Percentiles rank a stretch among this genome's conserved stretches.
Conservation (phyloP, 2,113 vertebrate genomes). For the Sula dactylatra region DNA sequence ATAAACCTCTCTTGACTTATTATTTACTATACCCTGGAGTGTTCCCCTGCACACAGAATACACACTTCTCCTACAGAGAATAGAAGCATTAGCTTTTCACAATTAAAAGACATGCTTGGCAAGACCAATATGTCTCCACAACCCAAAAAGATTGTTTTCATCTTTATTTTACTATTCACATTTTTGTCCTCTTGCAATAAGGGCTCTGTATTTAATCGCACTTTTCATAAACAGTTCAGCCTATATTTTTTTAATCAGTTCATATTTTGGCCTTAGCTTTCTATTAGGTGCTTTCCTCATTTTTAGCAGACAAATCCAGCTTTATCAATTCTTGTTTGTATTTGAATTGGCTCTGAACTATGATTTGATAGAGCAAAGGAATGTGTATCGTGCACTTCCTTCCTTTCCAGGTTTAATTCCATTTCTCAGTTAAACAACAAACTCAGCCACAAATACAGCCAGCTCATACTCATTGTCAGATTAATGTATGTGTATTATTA, state of each 20-base stretch:
- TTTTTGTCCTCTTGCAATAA: not conserved
- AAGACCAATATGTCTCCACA: not conserved
- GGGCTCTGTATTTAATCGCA: not conserved
- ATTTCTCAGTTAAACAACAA: not conserved
- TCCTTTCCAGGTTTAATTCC: not conserved
- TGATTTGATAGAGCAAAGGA: not conserved
- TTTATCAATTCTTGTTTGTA: not conserved
- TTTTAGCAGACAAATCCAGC: not conserved
- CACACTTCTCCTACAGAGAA: not conserved
- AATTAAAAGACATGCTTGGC: not conserved
- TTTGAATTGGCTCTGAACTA: not conserved
- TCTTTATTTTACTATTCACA: not conserved
- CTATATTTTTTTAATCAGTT: conserved; percentile 9
- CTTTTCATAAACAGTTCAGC: not conserved
- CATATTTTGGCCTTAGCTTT: not conserved
- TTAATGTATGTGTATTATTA: not conserved
- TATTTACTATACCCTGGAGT: not conserved
- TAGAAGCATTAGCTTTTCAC: not conserved
- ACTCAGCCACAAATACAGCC: not conserved
- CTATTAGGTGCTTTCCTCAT: not conserved
- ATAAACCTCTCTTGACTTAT: conserved; percentile 30
- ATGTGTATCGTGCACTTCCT: not conserved
- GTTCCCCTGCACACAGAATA: not conserved
- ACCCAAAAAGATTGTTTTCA: not conserved
- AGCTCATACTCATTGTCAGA: not conserved